Evolutionary conservation across 2,888 invertebrate genomes (phyloP), one percentile per base, ranked within the genome.

Genomic region (Scaptomyza cyrtandrae): DNA sequence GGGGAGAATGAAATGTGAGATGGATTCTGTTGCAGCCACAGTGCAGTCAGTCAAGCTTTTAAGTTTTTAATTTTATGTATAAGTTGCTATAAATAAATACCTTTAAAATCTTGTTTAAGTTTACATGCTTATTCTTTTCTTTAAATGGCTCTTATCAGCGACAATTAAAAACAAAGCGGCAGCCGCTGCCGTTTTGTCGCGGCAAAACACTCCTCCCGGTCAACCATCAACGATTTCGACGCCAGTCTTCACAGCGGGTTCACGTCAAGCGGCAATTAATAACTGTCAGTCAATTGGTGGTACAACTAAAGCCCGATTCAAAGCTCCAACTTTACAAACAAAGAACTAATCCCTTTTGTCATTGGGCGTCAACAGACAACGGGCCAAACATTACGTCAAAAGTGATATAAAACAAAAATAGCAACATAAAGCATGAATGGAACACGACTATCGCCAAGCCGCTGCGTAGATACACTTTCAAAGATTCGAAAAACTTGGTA

Each of bases 341-440:
- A 82, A 76, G 74, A 82, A 69, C 63, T 82, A 85, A 83, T 85
- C 83, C 80, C 85, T 78, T 78, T 83, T 83, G 83, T 83, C 77
- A 85, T 37, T 80, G 81, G 55, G 67, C 81, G 63, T 48, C 79
- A 57, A 59, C 76, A 59, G 56, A 71, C 75, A 62, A 69, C 73
- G 64, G 71, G 71, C 76, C 69, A 72, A 76, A 64, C 71, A 75
- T 83, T 82, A 71, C 71, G 85, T 84, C 81, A 79, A 79, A 76
- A 76, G 65, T 69, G 67, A 66, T 61, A 76, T 78, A 78, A 80
- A 79, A 72, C 70, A 67, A 62, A 53, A 69, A 69, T 44, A 54
- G 53, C 67, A 48, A 52, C 50, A 56, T 60, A 63, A 67, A 68
- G 45, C 45, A 72, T 65, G 63, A 71, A 66, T 68, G 65, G 37